These are phyloP conservation scores for Sinocyclocheilus anshuiensis DNA, from an alignment of 2,113 vertebrate species.

Conservation along the genomic window DNA sequence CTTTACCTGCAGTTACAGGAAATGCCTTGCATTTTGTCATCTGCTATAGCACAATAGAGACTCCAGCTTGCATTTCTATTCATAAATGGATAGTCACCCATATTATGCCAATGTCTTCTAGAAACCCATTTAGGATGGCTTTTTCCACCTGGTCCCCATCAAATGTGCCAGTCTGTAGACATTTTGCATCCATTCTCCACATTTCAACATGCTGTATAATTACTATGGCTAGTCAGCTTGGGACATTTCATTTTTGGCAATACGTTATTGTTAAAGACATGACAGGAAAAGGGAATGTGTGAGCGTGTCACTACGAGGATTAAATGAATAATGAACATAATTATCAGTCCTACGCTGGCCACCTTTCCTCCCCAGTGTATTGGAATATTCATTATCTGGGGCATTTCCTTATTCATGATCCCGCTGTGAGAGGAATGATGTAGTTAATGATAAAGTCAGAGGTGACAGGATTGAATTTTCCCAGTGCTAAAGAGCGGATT, in stretches of 20 bases:
- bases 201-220: constrained; percentile 39
- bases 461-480: constrained; percentile 39
- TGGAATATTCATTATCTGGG: constrained; percentile 50
- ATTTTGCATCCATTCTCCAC: constrained; percentile 37
- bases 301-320: constrained; percentile 42
- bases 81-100: constrained; percentile 30
- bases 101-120: constrained; percentile 15
- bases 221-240: constrained; percentile 34
- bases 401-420: constrained; percentile 50
- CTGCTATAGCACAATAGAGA: neutral
- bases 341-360: constrained; percentile 45
- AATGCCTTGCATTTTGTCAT: constrained; percentile 8
- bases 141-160: constrained; percentile 48
- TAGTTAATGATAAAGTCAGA: constrained; percentile 44
- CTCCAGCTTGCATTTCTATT: constrained; percentile 35
- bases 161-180: constrained; percentile 34
- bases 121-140: constrained; percentile 33
- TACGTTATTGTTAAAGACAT: constrained; percentile 37
- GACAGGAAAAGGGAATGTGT: constrained; percentile 8
- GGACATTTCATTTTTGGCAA: constrained; percentile 16
- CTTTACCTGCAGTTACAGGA: neutral
- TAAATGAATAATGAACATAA: constrained; percentile 56
- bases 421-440: constrained; percentile 32
- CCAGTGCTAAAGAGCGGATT: constrained; percentile 5
- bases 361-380: constrained; percentile 26